Base-by-base conservation (phyloP, 2,113 vertebrate genomes). In the Damaliscus lunatus region DNA sequence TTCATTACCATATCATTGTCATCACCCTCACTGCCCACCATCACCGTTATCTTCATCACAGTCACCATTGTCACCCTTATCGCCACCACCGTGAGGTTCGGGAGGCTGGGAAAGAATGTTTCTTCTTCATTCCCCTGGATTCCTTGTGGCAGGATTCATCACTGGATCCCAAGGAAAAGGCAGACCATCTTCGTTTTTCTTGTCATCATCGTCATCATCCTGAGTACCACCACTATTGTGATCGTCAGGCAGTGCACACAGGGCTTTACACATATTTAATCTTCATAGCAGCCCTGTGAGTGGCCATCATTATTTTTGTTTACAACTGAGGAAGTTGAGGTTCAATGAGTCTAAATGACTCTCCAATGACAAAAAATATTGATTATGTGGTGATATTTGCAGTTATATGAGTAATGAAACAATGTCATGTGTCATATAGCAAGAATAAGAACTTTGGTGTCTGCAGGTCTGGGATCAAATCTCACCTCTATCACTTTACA, bases 151-250 rank as follows among this genome's bases (percentile, higher is more conserved):
- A 53, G 31, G 2, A 3, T 6, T 40, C 2, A 14, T 43, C 21
- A 0, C 19, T 17, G 0, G 21, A 1, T 48, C 55, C 50, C 19
- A 8, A 25, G 27, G 43, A 36, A 60, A 27, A 48, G 50, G n/a
- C 1, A 3, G 31, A 3, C 6, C 16, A 0, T 27, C 60, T 19
- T 11, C 2, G 0, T 6, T 12, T 25, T 50, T 46, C 4, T 25
- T 43, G 0, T 5, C 33, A 5, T 31, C 59, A 2, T 43, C 3
- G 3, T 33, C 43, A 3, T 25, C 62, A 2, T 36, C 53, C 77
- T 52, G 25, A 7, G 77, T 0, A 2, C n/a, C 7, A 9, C 36
- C 16, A 1, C 64, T 0, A 0, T 25, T 8, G 2, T 6, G 31
- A 2, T 0, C n/a, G 6, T 23, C 43, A 50, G 91, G 23, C 71